phyloP scores from a whole-genome alignment of 1,140 invertebrate species.

The Lamellibrachia luymesi region DNA sequence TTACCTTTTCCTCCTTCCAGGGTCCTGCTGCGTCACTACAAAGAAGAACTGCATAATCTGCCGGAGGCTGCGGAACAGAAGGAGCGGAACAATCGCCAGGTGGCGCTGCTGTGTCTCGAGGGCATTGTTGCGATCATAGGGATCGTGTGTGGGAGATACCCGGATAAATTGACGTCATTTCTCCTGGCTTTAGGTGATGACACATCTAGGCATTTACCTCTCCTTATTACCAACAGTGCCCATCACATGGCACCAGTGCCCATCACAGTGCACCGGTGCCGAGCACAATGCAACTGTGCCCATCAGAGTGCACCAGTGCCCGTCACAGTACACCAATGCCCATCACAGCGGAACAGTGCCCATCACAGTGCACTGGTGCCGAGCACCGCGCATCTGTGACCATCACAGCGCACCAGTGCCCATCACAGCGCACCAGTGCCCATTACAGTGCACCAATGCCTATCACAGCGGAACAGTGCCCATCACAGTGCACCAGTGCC shows the following conservation, averaged over 20 bases:
- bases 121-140: neutral
- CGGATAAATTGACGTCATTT: neutral
- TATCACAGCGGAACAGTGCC: no score
- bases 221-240: neutral
- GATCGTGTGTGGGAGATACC: neutral
- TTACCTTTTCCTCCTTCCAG: neutral
- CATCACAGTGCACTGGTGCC: no score
- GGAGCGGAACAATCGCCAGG: neutral
- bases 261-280: no score
- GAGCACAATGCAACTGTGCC: no score
- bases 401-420: no score
- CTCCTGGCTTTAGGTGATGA: neutral
- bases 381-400: no score
- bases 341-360: no score
- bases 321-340: no score
- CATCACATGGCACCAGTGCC: neutral
- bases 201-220: neutral
- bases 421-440: no score
- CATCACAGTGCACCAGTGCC: no score
- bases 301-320: no score
- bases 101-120: neutral
- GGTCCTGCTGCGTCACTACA: slow-evolving; percentile 12
- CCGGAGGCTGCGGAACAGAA: neutral
- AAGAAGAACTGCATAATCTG: slow-evolving; percentile 7
- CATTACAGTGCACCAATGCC: no score